Conservation (phyloP, 2,888 invertebrate species). For the Drosophila diplacantha region DNA sequence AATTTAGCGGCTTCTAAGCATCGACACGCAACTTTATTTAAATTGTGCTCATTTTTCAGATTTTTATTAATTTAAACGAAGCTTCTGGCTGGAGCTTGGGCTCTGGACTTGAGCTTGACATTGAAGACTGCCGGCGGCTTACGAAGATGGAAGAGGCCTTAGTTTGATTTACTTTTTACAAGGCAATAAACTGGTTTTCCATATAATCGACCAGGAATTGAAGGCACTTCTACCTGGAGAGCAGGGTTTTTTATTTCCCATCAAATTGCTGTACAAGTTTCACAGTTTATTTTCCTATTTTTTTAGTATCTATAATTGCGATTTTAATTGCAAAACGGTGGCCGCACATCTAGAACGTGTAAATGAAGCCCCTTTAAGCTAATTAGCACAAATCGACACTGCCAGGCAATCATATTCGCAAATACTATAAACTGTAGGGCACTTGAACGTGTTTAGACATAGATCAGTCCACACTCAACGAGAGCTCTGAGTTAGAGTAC, state of each 20-base stretch:
- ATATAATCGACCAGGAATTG: slow-evolving; percentile 25
- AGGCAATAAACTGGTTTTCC: slow-evolving; percentile 31
- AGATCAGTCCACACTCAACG: not conserved
- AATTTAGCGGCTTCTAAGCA: slow-evolving; percentile 33
- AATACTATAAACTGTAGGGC: not conserved
- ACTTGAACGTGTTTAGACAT: slow-evolving; percentile 24
- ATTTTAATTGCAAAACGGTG: slow-evolving; percentile 27
- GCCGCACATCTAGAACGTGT: slow-evolving; percentile 21
- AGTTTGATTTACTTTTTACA: not conserved
- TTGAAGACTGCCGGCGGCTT: slow-evolving; percentile 19
- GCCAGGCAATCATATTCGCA: slow-evolving; percentile 12
- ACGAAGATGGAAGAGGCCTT: slow-evolving; percentile 28
- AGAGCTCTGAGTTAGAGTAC: not conserved
- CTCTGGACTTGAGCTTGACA: slow-evolving; percentile 36
- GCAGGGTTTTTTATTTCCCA: slow-evolving; percentile 7
- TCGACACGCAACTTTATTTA: slow-evolving; percentile 61
- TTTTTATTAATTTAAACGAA: slow-evolving; percentile 53
- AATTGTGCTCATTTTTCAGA: slow-evolving; percentile 47
- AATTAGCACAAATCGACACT: slow-evolving; percentile 41
- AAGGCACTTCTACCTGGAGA: not conserved
- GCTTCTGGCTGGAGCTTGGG: slow-evolving; percentile 8
- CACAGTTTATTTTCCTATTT: not conserved
- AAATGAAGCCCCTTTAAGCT: slow-evolving; percentile 28
- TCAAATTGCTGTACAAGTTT: slow-evolving; percentile 24
- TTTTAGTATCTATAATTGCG: slow-evolving; percentile 24